Percentiles rank a stretch among this genome's conserved stretches.
phyloP scores from a whole-genome alignment of 2,113 vertebrate species.

The Lonchura striata region DNA sequence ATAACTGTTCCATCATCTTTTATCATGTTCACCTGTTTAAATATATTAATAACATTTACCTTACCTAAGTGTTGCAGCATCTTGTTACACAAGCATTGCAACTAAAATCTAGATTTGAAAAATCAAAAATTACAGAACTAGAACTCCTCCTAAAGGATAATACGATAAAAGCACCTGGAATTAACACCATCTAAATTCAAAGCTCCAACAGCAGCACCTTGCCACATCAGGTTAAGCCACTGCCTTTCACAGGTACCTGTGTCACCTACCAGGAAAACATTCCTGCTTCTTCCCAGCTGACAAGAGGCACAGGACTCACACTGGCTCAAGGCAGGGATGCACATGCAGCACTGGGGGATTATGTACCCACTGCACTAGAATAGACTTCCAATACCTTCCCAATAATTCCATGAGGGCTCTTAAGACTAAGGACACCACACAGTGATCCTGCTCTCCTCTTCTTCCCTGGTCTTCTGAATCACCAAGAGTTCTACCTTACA shows the following conservation, averaged over 20 bases:
- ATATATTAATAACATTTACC: constrained; percentile 21
- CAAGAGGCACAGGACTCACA: not conserved
- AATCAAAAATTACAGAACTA: not conserved
- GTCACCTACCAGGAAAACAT: not conserved
- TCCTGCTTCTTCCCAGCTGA: not conserved
- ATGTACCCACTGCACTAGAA: not conserved
- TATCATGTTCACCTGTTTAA: constrained; percentile 95
- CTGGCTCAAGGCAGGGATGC: not conserved
- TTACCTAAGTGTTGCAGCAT: not conserved
- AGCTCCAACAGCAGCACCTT: not conserved
- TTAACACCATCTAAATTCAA: not conserved
- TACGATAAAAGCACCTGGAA: not conserved
- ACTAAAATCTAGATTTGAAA: not conserved
- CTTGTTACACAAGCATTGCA: not conserved
- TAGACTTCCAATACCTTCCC: not conserved
- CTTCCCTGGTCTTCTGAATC: not conserved
- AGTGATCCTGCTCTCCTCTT: not conserved
- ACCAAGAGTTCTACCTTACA: not conserved
- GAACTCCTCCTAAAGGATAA: not conserved
- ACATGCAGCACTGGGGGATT: not conserved
- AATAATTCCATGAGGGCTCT: not conserved
- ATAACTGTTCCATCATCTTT: constrained; percentile 98
- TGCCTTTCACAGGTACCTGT: not conserved
- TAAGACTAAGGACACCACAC: not conserved
- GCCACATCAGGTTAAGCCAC: not conserved